Evolutionary conservation across 2,113 vertebrate genomes (phyloP).

Genomic region (Nestor notabilis): DNA sequence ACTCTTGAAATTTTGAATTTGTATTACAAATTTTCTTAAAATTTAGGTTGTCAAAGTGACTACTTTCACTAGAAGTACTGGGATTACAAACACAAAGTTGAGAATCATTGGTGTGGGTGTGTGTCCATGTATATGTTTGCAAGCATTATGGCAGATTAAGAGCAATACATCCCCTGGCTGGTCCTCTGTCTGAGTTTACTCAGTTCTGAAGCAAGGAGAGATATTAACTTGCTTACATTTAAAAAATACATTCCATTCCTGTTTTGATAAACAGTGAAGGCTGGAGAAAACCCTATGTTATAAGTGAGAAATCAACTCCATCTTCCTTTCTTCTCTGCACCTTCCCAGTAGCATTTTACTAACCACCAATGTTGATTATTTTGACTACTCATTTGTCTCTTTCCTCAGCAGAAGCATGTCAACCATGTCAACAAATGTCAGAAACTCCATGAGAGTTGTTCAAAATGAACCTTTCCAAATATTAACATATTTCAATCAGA

Average conservation of each 20-base stretch:
- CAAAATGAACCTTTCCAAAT: neutral
- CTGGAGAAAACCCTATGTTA: neutral
- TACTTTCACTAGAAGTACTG: neutral
- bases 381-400: neutral
- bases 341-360: neutral
- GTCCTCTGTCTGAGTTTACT: neutral
- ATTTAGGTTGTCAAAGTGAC: neutral
- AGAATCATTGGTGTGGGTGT: neutral
- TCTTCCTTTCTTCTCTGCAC: neutral
- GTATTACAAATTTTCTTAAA: neutral
- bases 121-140: rapidly evolving
- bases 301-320: neutral
- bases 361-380: neutral
- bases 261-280: neutral
- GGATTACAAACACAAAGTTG: neutral
- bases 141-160: neutral
- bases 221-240: neutral
- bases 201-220: neutral
- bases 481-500: neutral
- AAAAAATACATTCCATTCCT: neutral
- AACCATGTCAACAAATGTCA: neutral
- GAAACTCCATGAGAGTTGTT: neutral
- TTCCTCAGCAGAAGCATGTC: neutral
- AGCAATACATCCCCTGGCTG: rapidly evolving
- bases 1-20: neutral